phyloP scores from a whole-genome alignment of 2,797 vertebrate genomes.

The Tapera naevia region DNA sequence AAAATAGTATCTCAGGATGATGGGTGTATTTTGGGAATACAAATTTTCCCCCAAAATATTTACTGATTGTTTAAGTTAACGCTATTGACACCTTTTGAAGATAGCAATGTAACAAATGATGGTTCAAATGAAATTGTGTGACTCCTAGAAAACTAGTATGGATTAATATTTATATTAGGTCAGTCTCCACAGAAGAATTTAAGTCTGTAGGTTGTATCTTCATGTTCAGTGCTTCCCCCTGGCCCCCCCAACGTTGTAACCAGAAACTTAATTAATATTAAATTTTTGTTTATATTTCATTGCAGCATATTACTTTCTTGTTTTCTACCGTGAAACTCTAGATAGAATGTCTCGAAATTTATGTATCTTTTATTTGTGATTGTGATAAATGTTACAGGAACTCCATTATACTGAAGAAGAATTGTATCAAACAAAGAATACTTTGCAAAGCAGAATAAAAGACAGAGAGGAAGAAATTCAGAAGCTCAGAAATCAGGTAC shows the following conservation, averaged over 20 bases:
- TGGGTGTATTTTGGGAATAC: background rate
- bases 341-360: background rate
- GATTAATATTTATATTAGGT: background rate
- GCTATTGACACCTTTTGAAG: background rate
- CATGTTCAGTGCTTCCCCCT: background rate
- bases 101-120: background rate
- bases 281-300: background rate
- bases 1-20: background rate
- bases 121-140: background rate
- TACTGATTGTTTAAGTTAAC: background rate
- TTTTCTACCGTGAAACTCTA: background rate
- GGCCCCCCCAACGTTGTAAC: background rate
- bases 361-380: background rate
- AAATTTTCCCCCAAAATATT: background rate
- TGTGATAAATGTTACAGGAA: slow-evolving; percentile 79
- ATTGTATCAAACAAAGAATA: slow-evolving; percentile 87
- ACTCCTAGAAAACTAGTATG: background rate
- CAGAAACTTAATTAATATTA: background rate
- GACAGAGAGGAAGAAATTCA: slow-evolving; percentile 98
- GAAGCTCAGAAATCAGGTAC: slow-evolving; percentile 97
- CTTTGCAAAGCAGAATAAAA: slow-evolving; percentile 91
- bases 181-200: background rate
- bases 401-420: slow-evolving; percentile 92
- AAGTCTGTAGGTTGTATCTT: background rate
- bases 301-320: background rate